Percentiles rank a stretch among this genome's conserved stretches.
phyloP scores from a whole-genome alignment of 1,140 invertebrate species.

The Atta colombica region DNA sequence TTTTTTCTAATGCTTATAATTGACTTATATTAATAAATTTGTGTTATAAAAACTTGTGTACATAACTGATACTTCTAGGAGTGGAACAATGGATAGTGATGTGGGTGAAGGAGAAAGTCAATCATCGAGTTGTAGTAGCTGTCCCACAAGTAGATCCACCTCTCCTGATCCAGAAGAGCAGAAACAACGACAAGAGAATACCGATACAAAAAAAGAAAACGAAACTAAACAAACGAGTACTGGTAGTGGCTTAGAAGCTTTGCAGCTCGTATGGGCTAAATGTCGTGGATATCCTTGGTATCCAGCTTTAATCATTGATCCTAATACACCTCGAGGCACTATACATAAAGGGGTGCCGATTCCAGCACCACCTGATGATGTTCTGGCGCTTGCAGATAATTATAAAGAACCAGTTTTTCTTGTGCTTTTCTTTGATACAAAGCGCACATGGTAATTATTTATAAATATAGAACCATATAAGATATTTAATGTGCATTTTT shows the following conservation, averaged over 20 bases:
- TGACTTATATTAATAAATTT: background rate
- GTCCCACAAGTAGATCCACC: conserved; percentile 82
- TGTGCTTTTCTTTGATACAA: conserved; percentile 98
- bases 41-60: background rate
- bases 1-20: background rate
- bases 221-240: conserved; percentile 73
- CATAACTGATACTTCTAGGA: conserved; percentile 75
- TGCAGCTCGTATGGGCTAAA: conserved; percentile 98
- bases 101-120: conserved; percentile 84
- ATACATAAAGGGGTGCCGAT: conserved; percentile 97
- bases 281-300: conserved; percentile 99
- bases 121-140: conserved; percentile 86
- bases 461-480: background rate
- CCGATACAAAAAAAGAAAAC: conserved; percentile 74
- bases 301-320: conserved; percentile 97
- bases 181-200: conserved; percentile 75
- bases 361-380: conserved; percentile 96
- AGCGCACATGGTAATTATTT: conserved; percentile 93
- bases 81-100: conserved; percentile 83
- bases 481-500: background rate
- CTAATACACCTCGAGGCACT: conserved; percentile 96
- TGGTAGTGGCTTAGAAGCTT: conserved; percentile 88
- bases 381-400: conserved; percentile 93
- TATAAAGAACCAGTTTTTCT: conserved; percentile 94
- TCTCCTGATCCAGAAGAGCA: conserved; percentile 80